A percentile compares a stretch with the other conserved stretches of the same genome.
Conservation (phyloP, 2,888 invertebrate genomes). For the Lepidocyrtinus sp. region DNA sequence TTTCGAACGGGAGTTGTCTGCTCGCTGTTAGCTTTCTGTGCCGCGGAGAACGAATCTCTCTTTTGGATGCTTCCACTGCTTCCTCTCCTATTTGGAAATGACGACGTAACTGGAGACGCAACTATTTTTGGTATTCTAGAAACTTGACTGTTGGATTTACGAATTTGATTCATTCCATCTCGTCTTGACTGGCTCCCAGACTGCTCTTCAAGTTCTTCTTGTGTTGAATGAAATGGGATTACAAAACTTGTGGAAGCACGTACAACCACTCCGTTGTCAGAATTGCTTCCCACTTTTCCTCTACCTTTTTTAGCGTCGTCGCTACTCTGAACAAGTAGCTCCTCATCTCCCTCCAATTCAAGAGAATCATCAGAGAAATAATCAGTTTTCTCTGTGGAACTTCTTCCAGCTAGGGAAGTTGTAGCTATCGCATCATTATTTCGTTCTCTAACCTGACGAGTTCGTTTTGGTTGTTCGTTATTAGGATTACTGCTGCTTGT, state of each 20-base stretch:
- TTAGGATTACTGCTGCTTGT: constrained; percentile 28
- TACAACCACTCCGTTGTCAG: constrained; percentile 24
- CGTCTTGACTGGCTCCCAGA: constrained; percentile 10
- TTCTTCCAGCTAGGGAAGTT: constrained; percentile 28
- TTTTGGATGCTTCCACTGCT: constrained; percentile 22
- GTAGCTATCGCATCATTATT: not conserved
- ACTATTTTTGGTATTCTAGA: constrained; percentile 57
- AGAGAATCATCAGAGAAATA: constrained; percentile 70
- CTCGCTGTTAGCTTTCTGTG: not conserved
- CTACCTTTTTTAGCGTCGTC: constrained; percentile 1
- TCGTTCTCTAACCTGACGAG: constrained; percentile 1
- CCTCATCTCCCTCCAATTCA: constrained; percentile 59
- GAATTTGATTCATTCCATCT: constrained; percentile 19
- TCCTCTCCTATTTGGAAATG: constrained; percentile 13
- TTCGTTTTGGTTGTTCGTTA: constrained; percentile 6
- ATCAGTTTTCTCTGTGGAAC: constrained; percentile 64
- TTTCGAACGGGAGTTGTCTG: constrained; percentile 50
- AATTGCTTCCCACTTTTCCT: constrained; percentile 21
- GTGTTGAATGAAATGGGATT: constrained; percentile 41
- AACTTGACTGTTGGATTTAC: constrained; percentile 49
- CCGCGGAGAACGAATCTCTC: constrained; percentile 14
- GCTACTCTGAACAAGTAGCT: constrained; percentile 18
- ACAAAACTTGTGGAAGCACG: constrained; percentile 46
- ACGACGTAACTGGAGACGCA: constrained; percentile 4
- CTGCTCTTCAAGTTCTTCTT: constrained; percentile 1